Conservation (phyloP, 2,797 vertebrate genomes). For the Florisuga fusca region DNA sequence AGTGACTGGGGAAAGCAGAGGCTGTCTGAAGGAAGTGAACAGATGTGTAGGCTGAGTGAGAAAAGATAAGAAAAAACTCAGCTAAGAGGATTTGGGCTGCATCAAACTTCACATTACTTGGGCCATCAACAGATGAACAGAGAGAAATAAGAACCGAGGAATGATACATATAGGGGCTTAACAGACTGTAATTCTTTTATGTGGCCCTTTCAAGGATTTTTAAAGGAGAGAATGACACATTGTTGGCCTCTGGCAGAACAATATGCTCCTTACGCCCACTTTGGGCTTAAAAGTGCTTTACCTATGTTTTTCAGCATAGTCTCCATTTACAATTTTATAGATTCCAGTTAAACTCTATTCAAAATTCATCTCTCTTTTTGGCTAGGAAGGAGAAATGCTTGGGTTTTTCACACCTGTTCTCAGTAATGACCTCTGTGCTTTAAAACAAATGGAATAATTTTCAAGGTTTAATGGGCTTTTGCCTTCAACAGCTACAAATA, state of each 20-base stretch:
- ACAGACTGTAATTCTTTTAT: not conserved
- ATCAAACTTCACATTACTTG: conserved; percentile 19
- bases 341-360: not conserved
- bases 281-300: not conserved
- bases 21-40: conserved; percentile 43
- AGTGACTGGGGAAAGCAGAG: conserved; percentile 25
- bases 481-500: conserved; percentile 62
- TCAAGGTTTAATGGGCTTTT: conserved; percentile 46
- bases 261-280: accelerated
- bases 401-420: conserved; percentile 29
- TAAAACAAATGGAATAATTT: conserved; percentile 53
- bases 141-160: not conserved
- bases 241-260: not conserved
- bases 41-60: conserved; percentile 57
- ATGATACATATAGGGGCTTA: not conserved
- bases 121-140: not conserved
- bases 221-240: not conserved
- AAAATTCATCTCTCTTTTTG: not conserved
- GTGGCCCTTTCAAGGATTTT: not conserved
- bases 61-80: conserved; percentile 37
- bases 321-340: not conserved
- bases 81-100: conserved; percentile 17
- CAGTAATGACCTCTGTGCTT: conserved; percentile 21
- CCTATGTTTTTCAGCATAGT: not conserved
- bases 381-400: not conserved